Conservation (phyloP, 2,113 vertebrate genomes). For the Nipponia nippon region DNA sequence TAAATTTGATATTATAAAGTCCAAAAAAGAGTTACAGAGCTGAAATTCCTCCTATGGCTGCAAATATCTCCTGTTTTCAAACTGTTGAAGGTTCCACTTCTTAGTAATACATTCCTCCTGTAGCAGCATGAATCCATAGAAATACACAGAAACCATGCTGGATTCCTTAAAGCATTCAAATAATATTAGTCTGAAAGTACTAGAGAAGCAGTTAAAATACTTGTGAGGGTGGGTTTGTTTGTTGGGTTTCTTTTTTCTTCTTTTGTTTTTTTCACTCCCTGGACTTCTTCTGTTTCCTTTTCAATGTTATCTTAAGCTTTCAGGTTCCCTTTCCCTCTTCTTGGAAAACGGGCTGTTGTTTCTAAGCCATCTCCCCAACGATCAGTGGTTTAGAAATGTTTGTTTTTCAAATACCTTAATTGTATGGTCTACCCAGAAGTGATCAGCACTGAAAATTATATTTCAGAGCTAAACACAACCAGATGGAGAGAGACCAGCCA, state of each 20-base stretch:
- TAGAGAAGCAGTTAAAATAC: constrained; percentile 24
- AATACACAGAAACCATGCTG: background rate
- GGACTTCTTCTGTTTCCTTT: constrained; percentile 21
- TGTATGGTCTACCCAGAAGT: constrained; percentile 79
- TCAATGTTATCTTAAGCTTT: constrained; percentile 59
- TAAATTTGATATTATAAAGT: background rate
- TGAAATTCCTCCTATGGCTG: background rate
- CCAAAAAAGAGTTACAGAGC: background rate
- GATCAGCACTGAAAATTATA: constrained; percentile 76
- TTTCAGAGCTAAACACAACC: constrained; percentile 77
- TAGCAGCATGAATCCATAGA: background rate
- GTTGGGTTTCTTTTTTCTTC: background rate
- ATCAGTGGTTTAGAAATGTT: constrained; percentile 77
- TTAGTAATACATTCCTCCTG: background rate
- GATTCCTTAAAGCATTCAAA: background rate
- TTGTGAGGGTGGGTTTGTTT: constrained; percentile 33
- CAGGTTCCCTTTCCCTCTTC: constrained; percentile 55
- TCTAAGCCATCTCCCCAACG: constrained; percentile 61
- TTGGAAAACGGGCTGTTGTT: constrained; percentile 73
- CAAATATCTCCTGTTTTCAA: background rate
- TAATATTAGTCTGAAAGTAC: background rate
- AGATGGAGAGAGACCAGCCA: constrained; percentile 73
- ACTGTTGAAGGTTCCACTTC: background rate
- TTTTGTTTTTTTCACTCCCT: background rate
- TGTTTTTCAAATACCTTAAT: constrained; percentile 84